Base-by-base conservation (phyloP, 30 jellyfish, hydroid and myxozoan species). In the Pelagia noctiluca region DNA sequence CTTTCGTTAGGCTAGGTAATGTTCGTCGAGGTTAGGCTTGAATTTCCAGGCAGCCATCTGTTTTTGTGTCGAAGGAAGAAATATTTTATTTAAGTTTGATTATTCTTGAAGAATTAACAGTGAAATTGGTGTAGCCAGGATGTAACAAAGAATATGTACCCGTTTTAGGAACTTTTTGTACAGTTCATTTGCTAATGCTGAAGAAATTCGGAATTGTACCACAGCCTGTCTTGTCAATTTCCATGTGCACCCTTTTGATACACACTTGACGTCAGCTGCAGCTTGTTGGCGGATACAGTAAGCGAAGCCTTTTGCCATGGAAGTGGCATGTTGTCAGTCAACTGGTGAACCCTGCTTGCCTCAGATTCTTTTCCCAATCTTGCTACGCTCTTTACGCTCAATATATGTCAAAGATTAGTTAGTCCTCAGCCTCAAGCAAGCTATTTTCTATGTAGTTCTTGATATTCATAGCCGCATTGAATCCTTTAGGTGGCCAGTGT, bases 261-360 rank as follows among this genome's bases (percentile, higher is more conserved):
- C n/a, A n/a, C n/a, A n/a, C n/a, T 38, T 10, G 69, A 22, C 49
- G 48, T 72, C 16, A 72, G 36, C 84, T 72, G 76, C 7, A 1
- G 46, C 77, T 72, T 72, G 22, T 72, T 72, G 2, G 37, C 84
- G 11, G 84, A 19, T 1, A 72, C 84, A 13, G 84, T 21, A 2
- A 38, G 31, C 2, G 48, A 36, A 42, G 71, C 84, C 13, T 72
- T 72, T 50, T 72, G 67, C 37, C 42, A 50, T 35, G 77, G 76
- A 25, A 72, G 49, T 72, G 71, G 84, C 1, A 71, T 72, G 37
- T 36, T 46, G 11, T 38, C 36, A 18, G 69, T 46, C 32, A 74
- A 16, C 60, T 74, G 72, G 86, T 74, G 28, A 35, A 46, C 71
- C 25, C 73, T 46, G 23, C 84, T 72, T 49, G 52, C 86, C 50